Evolutionary conservation across 2,888 invertebrate species (phyloP), one percentile per base, ranked within the genome.

Genomic region (Dascillus cervinus): DNA sequence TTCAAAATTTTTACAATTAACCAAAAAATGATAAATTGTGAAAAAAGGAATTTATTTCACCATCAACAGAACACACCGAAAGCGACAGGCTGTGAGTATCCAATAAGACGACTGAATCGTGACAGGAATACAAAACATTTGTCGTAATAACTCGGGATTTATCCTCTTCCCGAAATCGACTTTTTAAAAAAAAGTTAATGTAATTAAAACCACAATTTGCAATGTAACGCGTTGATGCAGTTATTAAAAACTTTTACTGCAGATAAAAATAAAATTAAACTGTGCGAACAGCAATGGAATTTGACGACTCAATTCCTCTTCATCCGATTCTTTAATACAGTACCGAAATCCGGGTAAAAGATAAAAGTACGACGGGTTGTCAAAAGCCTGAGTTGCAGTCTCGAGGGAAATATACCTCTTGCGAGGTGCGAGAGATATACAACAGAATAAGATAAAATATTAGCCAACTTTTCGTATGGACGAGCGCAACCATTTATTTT

Each of bases 391-490:
- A 36, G 37, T 41, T 31, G 29, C 41, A 45, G 32, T 55, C 63
- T 55, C 61, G 8, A 26, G 63, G 63, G 63, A 63, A 63, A 63
- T 63, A 61, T 58, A 58, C 55, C 55, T 57, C 52, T n/a, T n/a
- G 46, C 46, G 47, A 52, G 53, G 55, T 56, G 56, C 47, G 53
- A 52, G 46, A 47, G 49, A 52, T 49, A 34, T n/a, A n/a, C 23
- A 5, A 4, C 25, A 34, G 33, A 38, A 41, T 38, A 46, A 46
- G 43, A 55, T 62, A 62, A 65, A 64, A 64, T 65, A 65, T 64
- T 62, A 63, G 62, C 62, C 58, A 65, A 65, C 62, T 65, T 65
- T 65, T 65, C 65, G 61, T 64, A 60, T 62, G 64, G 64, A 62
- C 61, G 64, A 57, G 59, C 61, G 56, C 59, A 56, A 63, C 61